Evolutionary conservation across 2,888 invertebrate species (phyloP), one percentile per base, ranked within the genome.

Genomic region (Melieria crassipennis): DNA sequence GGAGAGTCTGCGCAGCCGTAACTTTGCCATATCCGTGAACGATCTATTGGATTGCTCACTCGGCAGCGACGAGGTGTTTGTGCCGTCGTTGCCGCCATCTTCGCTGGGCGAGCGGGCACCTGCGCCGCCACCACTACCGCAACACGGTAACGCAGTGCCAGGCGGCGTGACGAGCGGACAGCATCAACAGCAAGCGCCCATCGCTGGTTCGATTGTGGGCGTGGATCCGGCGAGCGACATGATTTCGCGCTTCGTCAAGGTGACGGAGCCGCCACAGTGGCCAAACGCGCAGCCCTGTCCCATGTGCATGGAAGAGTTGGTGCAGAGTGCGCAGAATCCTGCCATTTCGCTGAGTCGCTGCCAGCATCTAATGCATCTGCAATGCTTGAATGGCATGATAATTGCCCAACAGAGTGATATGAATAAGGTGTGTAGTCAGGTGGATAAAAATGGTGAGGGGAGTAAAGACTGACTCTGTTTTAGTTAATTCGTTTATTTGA

Each of bases 331-430:
- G 46, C 86, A 87, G 71, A 90, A 90, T 78, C 89, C 89, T 10
- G 91, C 91, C 13, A 90, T 92, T 64, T 90, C 91, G 75, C 88
- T 93, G 71, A 91, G 90, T 78, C 91, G 91, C 74, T 96, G 95
- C 86, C 90, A 90, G 75, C 96, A 96, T 87, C 89, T 92, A 85
- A 89, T 95, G 86, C 95, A 95, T 86, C 89, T 93, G 79, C 91
- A 92, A 79, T 96, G 96, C 83, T 88, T 96, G 57, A 91, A 92
- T 81, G 91, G 91, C 61, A 91, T 93, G 88, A 90, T 94, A 69
- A 91, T 91, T 63, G 90, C 90, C 43, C 90, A 91, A 77, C 89
- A 89, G 79, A 87, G 87, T 69, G 85, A 84, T 50, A 79, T 85
- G 4, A 87, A 86, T 70, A 87, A 86, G 83, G 88, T 88, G 69